Conservation (phyloP, 2,797 vertebrate species). For the Avahi laniger region DNA sequence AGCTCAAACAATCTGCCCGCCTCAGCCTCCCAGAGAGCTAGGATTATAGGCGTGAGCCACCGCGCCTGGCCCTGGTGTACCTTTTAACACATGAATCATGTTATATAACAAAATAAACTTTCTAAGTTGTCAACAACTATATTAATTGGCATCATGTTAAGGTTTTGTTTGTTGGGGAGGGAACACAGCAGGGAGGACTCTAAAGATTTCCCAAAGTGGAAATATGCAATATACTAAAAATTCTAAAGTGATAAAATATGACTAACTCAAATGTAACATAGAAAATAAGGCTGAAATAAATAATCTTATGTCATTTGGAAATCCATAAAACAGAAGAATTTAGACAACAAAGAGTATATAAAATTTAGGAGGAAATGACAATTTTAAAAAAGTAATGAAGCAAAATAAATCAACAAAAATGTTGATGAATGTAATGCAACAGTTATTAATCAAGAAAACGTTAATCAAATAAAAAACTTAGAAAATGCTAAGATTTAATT, state of each 20-base stretch:
- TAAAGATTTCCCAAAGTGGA: neutral
- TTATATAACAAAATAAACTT: neutral
- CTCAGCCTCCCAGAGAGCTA: too few relatives aligned
- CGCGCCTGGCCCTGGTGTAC: too few relatives aligned
- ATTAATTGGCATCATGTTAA: neutral
- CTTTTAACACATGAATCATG: neutral
- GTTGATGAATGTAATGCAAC: neutral
- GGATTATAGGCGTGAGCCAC: too few relatives aligned
- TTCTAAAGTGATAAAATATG: neutral
- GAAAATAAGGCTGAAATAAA: neutral
- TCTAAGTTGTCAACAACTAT: neutral
- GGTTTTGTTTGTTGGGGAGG: neutral
- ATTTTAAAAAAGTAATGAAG: neutral
- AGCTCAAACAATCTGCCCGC: too few relatives aligned
- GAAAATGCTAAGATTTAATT: neutral
- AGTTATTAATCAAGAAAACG: neutral
- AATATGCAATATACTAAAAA: neutral
- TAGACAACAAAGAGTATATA: neutral
- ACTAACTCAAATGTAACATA: neutral
- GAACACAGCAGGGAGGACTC: neutral
- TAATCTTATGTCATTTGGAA: neutral
- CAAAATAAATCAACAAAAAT: neutral
- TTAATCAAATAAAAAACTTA: neutral
- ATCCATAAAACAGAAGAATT: neutral
- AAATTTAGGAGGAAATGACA: neutral